Conservation (phyloP, 2,113 vertebrate genomes). For the Hiodon alosoides region DNA sequence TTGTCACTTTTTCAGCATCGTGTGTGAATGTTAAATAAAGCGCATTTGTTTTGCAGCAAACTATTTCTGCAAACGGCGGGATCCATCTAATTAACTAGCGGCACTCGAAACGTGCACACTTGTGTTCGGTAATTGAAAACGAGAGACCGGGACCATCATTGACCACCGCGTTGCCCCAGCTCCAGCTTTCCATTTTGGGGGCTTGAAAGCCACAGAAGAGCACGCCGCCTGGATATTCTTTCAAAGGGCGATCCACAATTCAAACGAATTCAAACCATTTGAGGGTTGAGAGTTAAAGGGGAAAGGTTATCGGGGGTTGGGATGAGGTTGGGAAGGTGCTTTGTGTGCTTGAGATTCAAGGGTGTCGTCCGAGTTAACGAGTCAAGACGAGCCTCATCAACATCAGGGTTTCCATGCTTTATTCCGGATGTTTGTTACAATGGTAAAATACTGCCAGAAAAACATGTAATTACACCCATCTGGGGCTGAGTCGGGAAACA, state of each 20-base stretch:
- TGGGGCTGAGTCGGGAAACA: no score
- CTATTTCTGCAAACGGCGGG: slow-evolving; percentile 83
- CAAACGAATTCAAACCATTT: neutral
- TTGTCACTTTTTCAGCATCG: slow-evolving; percentile 98
- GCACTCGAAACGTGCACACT: slow-evolving; percentile 80
- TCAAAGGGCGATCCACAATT: neutral
- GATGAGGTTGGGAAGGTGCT: neutral
- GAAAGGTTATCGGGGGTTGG: neutral
- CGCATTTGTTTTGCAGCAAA: slow-evolving; percentile 85
- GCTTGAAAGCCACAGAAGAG: slow-evolving; percentile 19
- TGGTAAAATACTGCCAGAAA: no score
- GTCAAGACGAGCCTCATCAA: slow-evolving; percentile 19
- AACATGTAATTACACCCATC: no score
- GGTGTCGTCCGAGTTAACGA: slow-evolving; percentile 16
- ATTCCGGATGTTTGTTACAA: no score
- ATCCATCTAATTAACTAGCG: slow-evolving; percentile 80
- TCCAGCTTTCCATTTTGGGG: slow-evolving; percentile 13
- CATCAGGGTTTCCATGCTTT: slow-evolving; percentile 17
- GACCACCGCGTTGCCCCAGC: slow-evolving; percentile 9
- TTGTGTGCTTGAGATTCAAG: slow-evolving; percentile 18
- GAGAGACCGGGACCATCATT: slow-evolving; percentile 42
- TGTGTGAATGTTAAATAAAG: slow-evolving; percentile 97
- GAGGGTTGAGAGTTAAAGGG: neutral
- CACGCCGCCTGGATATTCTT: slow-evolving; percentile 24
- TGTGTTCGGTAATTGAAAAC: slow-evolving; percentile 80